These are phyloP conservation scores for Coelinius sp. DNA, from an alignment of 2,888 invertebrate species.

Conservation along the genomic window DNA sequence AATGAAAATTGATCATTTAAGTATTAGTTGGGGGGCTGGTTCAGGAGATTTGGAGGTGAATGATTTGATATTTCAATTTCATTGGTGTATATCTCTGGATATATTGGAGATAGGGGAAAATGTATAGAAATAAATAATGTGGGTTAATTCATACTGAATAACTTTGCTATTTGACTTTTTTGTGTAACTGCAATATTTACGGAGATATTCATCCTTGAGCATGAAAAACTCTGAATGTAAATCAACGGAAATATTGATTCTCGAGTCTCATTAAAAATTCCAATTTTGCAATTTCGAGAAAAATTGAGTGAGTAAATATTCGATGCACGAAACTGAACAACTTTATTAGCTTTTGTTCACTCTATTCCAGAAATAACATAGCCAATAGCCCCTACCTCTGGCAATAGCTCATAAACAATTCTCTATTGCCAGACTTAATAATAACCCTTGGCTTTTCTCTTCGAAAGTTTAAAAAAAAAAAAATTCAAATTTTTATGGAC, in stretches of 20 bases:
- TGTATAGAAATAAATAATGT: neutral
- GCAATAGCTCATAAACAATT: conserved; percentile 21
- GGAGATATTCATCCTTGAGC: neutral
- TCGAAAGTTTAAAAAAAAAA: too few relatives aligned
- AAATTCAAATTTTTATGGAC: conserved; percentile 17
- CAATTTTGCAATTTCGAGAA: neutral
- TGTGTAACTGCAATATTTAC: neutral
- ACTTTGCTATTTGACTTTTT: neutral
- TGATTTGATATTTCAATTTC: neutral
- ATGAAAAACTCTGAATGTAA: neutral
- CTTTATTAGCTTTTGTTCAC: neutral
- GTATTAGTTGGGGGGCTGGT: neutral
- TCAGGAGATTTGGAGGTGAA: too few relatives aligned
- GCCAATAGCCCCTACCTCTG: neutral
- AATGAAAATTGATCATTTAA: conserved; percentile 4
- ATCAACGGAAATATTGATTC: neutral
- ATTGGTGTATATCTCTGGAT: neutral
- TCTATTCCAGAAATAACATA: neutral
- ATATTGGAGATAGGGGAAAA: neutral
- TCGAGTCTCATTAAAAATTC: neutral
- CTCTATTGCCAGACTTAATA: conserved; percentile 13
- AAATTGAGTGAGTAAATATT: neutral
- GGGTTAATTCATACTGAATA: neutral
- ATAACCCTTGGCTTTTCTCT: conserved; percentile 1
- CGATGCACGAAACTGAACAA: neutral